Percentiles rank a stretch among this genome's conserved stretches.
phyloP scores from a whole-genome alignment of 2,797 vertebrate genomes.

The Schizopygopsis malacanthus region DNA sequence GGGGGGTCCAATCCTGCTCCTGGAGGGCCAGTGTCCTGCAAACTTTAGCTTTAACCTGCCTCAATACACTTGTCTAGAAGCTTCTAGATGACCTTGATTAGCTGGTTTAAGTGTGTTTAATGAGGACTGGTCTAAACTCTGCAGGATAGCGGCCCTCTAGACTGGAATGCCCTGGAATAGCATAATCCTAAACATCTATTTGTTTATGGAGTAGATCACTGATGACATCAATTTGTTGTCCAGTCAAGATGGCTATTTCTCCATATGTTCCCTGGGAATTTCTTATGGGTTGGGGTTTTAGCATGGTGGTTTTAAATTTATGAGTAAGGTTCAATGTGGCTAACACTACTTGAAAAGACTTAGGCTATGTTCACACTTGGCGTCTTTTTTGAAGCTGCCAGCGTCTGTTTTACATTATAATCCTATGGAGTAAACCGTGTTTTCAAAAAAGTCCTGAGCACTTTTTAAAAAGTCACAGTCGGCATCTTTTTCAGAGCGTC shows the following conservation, averaged over 20 bases:
- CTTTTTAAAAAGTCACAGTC: too few species aligned
- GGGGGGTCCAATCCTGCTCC: background rate
- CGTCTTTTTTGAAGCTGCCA: too few species aligned
- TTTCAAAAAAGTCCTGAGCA: too few species aligned
- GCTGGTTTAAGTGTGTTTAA: slow-evolving; percentile 5
- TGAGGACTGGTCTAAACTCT: background rate
- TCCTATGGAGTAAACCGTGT: too few species aligned
- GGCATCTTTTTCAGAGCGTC: too few species aligned
- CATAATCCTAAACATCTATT: background rate
- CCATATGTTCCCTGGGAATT: background rate
- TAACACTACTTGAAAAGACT: background rate
- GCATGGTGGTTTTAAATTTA: background rate
- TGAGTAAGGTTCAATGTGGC: background rate
- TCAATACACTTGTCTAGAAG: background rate
- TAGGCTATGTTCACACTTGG: too few species aligned
- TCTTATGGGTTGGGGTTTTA: background rate
- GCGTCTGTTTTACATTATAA: too few species aligned
- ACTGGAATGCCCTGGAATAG: background rate
- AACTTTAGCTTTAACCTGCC: background rate
- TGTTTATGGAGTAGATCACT: background rate
- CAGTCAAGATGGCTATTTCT: background rate
- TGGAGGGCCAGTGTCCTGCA: background rate
- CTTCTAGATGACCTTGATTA: background rate
- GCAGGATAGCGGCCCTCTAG: background rate
- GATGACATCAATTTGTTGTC: background rate